Percentiles rank a stretch among this genome's conserved stretches.
Conservation (phyloP, 2,888 invertebrate genomes). For the Drosophila austrosaltans region DNA sequence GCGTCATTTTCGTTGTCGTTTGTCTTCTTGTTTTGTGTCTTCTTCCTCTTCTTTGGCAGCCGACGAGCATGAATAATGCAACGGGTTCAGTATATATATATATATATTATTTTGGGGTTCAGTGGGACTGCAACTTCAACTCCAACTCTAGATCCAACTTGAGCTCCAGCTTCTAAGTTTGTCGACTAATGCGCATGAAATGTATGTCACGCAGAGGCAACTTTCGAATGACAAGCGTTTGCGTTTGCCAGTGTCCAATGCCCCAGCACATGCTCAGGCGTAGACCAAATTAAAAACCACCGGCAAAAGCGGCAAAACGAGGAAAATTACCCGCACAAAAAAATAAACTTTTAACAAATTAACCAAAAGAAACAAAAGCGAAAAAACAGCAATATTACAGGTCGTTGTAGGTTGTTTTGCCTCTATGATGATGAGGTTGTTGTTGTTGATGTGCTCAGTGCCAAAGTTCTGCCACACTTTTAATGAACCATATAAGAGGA, state of each 20-base stretch:
- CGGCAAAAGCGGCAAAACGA: constrained; percentile 28
- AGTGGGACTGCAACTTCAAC: constrained; percentile 23
- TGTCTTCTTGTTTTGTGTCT: constrained; percentile 25
- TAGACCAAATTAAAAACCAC: constrained; percentile 54
- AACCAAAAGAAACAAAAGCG: constrained; percentile 47
- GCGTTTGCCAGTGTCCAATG: constrained; percentile 56
- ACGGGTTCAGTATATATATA: constrained; percentile 10
- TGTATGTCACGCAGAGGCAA: constrained; percentile 78
- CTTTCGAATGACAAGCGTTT: constrained; percentile 76
- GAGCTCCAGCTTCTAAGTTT: constrained; percentile 28
- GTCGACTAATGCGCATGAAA: constrained; percentile 66
- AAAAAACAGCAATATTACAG: constrained; percentile 35
- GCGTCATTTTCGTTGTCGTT: constrained; percentile 65
- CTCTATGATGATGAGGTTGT: not conserved
- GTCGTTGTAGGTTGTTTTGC: constrained; percentile 29
- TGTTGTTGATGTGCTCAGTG: constrained; percentile 35
- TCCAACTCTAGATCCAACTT: constrained; percentile 38
- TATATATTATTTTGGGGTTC: constrained; percentile 10
- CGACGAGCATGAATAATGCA: constrained; percentile 70
- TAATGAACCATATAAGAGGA: constrained; percentile 58
- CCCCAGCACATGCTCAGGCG: constrained; percentile 58
- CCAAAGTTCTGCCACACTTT: constrained; percentile 74
- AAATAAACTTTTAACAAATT: constrained; percentile 28
- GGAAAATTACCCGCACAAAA: constrained; percentile 72
- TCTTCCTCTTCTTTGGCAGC: constrained; percentile 10